Base-by-base conservation (phyloP, 2,113 vertebrate species). In the Pseudopodoces humilis region DNA sequence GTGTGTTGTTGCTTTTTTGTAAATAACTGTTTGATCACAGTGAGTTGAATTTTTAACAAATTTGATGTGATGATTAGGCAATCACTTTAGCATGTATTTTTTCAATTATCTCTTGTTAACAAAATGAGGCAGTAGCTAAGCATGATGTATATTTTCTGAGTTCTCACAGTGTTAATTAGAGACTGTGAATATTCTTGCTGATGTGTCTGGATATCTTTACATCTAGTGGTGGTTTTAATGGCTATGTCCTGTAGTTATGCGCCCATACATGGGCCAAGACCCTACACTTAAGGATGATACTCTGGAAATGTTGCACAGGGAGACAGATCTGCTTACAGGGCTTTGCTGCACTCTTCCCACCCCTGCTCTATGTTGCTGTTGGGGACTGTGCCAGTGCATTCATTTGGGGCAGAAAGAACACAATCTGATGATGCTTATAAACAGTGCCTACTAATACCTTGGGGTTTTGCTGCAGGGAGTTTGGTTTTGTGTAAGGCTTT, bases 81-180 rank as follows among this genome's bases (percentile, higher is more conserved):
- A 91, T 91, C 43, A 76, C 41, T 95, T 79, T 49, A 86, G 65
- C 69, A 64, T 82, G n/a, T 65, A 62, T 69, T 89, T 94, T 91
- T 94, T 87, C 86, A 92, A 65, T 95, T 96, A 74, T 86, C 25
- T 67, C 88, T 92, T 15, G 0, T 95, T 95, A 87, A 89, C 86
- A 91, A 95, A 95, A 92, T 89, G 78, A 95, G 82, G 27, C 55
- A 77, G 33, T 88, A 95, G 64, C 70, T 90, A 87, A 85, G 39
- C 15, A 37, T 85, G 70, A 94, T 86, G 35, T 70, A 1, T 91
- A 28, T 90, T 95, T 96, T 86, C 47, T 77, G 63, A 50, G 78
- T 87, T 93, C 78, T 88, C 79, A 60, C 30, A 13, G 78, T n/a
- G 46, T 58, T 91, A 69, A 70, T 76, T 69, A 85, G 62, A 90